A percentile compares a stretch with the other conserved stretches of the same genome.
Conservation (phyloP, 2,797 vertebrate genomes). For the Enteromius afrohamiltoni region DNA sequence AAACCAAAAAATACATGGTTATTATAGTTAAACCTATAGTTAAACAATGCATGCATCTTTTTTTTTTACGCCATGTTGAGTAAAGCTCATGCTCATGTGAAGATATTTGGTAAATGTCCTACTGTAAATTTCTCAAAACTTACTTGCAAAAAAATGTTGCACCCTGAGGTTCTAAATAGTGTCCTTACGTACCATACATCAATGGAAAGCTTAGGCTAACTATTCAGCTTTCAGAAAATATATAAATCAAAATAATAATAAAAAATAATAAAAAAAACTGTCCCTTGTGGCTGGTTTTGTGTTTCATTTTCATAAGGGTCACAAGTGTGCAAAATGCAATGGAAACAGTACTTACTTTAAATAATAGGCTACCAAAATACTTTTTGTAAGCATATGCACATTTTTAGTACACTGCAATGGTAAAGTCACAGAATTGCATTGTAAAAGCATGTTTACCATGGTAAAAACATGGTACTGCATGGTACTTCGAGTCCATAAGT, state of each 20-base stretch:
- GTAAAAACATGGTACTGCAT: not conserved
- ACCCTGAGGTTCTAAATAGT: not conserved
- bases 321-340: not conserved
- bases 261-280: too few species aligned
- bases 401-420: not conserved
- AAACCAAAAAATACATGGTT: not conserved
- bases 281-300: too few species aligned
- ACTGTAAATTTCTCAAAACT: too few species aligned
- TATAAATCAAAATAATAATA: too few species aligned
- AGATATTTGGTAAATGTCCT: too few species aligned
- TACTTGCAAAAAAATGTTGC: not conserved
- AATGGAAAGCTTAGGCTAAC: not conserved
- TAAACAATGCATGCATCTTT: too few species aligned
- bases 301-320: not conserved
- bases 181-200: too few species aligned
- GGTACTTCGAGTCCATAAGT: too few species aligned
- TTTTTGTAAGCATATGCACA: not conserved
- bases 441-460: conserved; percentile 9
- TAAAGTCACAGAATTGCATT: not conserved
- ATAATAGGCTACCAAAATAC: not conserved
- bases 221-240: not conserved
- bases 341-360: not conserved
- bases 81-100: too few species aligned
- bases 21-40: too few species aligned
- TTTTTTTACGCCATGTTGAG: too few species aligned